Conservation (phyloP, 2,113 vertebrate genomes). For the Propithecus coquereli region DNA sequence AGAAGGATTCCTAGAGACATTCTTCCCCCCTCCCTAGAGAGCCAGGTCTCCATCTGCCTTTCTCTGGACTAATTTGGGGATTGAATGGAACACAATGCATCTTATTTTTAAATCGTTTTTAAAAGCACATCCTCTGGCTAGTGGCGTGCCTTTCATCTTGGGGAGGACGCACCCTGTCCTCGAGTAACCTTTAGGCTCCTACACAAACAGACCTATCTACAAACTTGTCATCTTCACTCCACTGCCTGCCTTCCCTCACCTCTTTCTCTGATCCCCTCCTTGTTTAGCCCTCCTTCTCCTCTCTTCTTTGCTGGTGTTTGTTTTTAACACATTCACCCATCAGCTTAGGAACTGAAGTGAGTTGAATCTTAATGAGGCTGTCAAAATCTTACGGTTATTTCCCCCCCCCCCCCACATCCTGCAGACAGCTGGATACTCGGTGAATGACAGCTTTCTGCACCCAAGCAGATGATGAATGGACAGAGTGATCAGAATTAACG, state of each 20-base stretch:
- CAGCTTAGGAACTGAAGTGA: background rate
- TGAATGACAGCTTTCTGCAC: background rate
- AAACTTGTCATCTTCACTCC: background rate
- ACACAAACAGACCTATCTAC: background rate
- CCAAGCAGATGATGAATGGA: background rate
- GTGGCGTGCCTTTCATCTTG: background rate
- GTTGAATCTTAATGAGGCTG: constrained; percentile 37
- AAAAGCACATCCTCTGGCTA: constrained; percentile 61
- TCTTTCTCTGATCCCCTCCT: constrained; percentile 30
- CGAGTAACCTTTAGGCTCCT: background rate
- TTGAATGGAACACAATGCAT: constrained; percentile 66
- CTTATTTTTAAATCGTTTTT: constrained; percentile 67
- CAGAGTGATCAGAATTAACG: background rate
- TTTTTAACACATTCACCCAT: constrained; percentile 37
- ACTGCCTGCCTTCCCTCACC: background rate
- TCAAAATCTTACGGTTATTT: background rate
- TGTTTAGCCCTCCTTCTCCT: background rate
- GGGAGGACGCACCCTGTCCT: background rate
- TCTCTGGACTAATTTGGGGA: constrained; percentile 47
- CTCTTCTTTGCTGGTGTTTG: background rate
- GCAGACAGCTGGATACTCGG: background rate
- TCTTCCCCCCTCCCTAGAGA: constrained; percentile 44
- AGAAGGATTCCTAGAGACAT: constrained; percentile 25
- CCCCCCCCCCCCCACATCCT: background rate
- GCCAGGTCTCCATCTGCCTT: constrained; percentile 28